Conservation (phyloP, 2,113 vertebrate genomes). For the Ammodytes dubius region DNA sequence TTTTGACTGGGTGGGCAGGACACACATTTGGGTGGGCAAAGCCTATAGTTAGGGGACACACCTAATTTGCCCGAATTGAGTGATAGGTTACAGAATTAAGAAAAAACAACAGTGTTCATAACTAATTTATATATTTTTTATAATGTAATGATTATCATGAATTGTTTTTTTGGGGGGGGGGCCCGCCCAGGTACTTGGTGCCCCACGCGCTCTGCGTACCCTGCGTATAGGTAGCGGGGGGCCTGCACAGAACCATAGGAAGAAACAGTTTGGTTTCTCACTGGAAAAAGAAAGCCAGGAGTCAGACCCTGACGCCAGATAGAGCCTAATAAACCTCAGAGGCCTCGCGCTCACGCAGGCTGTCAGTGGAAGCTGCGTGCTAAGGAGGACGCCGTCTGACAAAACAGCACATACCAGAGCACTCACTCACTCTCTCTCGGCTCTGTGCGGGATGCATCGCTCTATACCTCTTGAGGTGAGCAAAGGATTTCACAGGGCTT, state of each 20-base stretch:
- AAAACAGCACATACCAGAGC: conserved; percentile 66
- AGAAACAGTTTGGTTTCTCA: conserved; percentile 34
- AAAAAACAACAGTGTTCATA: too few relatives aligned
- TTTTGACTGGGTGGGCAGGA: too few relatives aligned
- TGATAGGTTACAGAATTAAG: too few relatives aligned
- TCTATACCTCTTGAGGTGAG: conserved; percentile 47
- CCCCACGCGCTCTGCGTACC: too few relatives aligned
- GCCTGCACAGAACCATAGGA: not conserved
- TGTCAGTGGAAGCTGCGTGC: conserved; percentile 44
- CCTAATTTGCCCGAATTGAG: too few relatives aligned
- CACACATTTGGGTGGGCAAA: too few relatives aligned
- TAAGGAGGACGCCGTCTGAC: conserved; percentile 54
- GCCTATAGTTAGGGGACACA: too few relatives aligned
- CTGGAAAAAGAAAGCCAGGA: conserved; percentile 24
- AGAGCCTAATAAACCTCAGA: conserved; percentile 11
- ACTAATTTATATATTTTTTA: too few relatives aligned
- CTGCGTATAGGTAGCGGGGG: too few relatives aligned
- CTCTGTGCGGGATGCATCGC: conserved; percentile 34
- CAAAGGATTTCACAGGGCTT: conserved; percentile 60
- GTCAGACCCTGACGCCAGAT: conserved; percentile 28
- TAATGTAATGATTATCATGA: too few relatives aligned
- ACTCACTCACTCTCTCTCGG: conserved; percentile 43
- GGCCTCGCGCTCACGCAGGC: conserved; percentile 39
- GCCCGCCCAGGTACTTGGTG: too few relatives aligned
- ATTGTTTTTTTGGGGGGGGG: too few relatives aligned